A percentile compares a stretch with the other conserved stretches of the same genome.
Evolutionary conservation across 2,888 invertebrate genomes (phyloP).

Genomic region (Tenodera sinensis): DNA sequence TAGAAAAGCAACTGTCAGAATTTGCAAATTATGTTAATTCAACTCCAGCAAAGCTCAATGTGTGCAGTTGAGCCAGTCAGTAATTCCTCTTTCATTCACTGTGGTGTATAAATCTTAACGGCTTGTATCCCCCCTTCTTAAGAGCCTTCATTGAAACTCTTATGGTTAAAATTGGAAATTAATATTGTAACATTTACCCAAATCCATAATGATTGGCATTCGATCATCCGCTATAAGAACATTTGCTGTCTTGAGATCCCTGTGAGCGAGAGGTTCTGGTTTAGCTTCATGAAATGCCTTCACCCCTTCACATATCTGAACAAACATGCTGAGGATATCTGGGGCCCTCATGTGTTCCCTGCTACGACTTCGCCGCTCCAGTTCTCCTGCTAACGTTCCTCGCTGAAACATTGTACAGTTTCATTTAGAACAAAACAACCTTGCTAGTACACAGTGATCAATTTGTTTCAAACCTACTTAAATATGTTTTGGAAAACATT

Average conservation of each 20-base stretch:
- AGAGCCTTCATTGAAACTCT: too few relatives aligned
- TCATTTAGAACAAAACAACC: too few relatives aligned
- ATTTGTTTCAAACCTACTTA: too few relatives aligned
- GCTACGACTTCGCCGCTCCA: constrained; percentile 56
- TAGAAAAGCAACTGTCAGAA: too few relatives aligned
- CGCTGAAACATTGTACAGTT: constrained; percentile 46
- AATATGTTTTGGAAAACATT: too few relatives aligned
- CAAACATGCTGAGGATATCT: constrained; percentile 65
- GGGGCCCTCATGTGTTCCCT: constrained; percentile 60
- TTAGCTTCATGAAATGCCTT: constrained; percentile 68
- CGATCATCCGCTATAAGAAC: constrained; percentile 69
- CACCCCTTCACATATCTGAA: constrained; percentile 69
- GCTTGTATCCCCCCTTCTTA: too few relatives aligned
- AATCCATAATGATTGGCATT: constrained; percentile 76
- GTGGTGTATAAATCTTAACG: too few relatives aligned
- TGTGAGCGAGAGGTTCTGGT: constrained; percentile 72
- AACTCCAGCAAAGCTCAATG: too few relatives aligned
- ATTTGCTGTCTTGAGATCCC: constrained; percentile 84
- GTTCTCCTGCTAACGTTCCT: constrained; percentile 69
- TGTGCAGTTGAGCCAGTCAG: too few relatives aligned
- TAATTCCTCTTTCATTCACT: too few relatives aligned
- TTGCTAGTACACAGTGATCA: too few relatives aligned
- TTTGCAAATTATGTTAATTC: too few relatives aligned
- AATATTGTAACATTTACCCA: constrained; percentile 50
- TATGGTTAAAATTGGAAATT: background rate